These are phyloP conservation scores for Danionella cerebrum DNA, from an alignment of 2,113 vertebrate genomes.

Conservation along the genomic window DNA sequence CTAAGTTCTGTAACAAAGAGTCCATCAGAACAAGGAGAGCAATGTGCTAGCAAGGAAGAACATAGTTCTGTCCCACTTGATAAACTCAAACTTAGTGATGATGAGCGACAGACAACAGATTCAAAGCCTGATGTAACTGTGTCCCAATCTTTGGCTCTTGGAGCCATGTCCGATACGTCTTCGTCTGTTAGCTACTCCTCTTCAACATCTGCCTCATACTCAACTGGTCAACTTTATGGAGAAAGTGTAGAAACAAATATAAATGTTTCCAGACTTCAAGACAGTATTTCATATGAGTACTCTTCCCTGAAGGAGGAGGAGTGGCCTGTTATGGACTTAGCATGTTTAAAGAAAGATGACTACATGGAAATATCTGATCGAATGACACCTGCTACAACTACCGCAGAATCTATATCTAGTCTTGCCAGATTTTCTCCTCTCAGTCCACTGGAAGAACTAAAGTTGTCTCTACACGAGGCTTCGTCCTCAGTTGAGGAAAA, in stretches of 20 bases:
- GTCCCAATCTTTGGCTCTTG: conserved; percentile 56
- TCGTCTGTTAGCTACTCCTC: conserved; percentile 55
- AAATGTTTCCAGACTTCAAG: conserved; percentile 39
- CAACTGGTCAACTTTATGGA: conserved; percentile 43
- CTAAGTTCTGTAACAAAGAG: background rate
- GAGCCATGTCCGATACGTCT: conserved; percentile 47
- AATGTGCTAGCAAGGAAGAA: conserved; percentile 33
- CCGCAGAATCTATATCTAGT: conserved; percentile 55
- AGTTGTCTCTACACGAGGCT: conserved; percentile 44
- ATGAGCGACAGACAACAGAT: conserved; percentile 32
- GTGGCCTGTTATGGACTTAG: conserved; percentile 51
- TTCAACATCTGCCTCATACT: conserved; percentile 46
- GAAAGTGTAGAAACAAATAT: conserved; percentile 41
- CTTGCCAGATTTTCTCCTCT: conserved; percentile 58
- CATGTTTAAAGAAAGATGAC: conserved; percentile 70
- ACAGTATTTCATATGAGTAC: conserved; percentile 51
- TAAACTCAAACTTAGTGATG: conserved; percentile 35
- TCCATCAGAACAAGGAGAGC: background rate
- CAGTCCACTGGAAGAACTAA: conserved; percentile 59
- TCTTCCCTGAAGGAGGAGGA: conserved; percentile 62
- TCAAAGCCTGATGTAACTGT: conserved; percentile 44
- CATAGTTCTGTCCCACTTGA: conserved; percentile 27
- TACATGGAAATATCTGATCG: conserved; percentile 83
- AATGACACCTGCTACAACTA: conserved; percentile 49
- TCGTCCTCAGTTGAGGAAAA: conserved; percentile 38